Conservation (phyloP, 53 echinoderm and acorn worm genomes). For the Temnopleurus reevesii region DNA sequence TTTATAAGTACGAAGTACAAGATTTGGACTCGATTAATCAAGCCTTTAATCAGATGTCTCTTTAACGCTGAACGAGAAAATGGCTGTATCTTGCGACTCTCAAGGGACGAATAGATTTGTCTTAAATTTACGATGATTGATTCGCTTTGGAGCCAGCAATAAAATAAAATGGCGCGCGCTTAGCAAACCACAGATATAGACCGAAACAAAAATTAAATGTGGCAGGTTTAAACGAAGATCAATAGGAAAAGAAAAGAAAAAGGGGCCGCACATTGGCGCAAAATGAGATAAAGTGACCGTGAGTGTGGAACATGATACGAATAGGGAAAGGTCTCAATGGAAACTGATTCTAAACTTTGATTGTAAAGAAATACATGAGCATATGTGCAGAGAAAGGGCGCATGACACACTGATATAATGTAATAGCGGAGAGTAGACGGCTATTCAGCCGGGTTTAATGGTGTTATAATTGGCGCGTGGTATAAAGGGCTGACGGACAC, state of each 20-base stretch:
- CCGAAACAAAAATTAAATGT: neutral
- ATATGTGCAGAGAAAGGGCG: neutral
- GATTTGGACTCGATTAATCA: neutral
- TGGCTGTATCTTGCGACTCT: neutral
- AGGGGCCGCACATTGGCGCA: neutral
- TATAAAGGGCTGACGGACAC: neutral
- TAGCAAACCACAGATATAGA: neutral
- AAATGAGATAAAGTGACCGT: neutral
- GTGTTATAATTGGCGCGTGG: slow-evolving; percentile 53
- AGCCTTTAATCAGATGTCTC: neutral
- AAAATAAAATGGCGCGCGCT: neutral
- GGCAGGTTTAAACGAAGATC: neutral
- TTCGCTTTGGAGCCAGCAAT: slow-evolving; percentile 3
- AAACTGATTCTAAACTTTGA: neutral
- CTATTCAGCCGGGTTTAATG: slow-evolving; percentile 51
- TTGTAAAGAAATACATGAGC: neutral
- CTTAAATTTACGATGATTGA: slow-evolving; percentile 22
- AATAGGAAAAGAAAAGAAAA: neutral
- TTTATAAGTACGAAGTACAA: neutral
- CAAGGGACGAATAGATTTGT: neutral
- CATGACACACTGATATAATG: neutral
- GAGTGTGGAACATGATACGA: neutral
- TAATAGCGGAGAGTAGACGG: neutral
- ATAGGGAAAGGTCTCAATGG: neutral
- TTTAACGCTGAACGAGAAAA: neutral